Base-by-base conservation (phyloP, 92 coral and sea anemone species). In the Palythoa grandiflora region DNA sequence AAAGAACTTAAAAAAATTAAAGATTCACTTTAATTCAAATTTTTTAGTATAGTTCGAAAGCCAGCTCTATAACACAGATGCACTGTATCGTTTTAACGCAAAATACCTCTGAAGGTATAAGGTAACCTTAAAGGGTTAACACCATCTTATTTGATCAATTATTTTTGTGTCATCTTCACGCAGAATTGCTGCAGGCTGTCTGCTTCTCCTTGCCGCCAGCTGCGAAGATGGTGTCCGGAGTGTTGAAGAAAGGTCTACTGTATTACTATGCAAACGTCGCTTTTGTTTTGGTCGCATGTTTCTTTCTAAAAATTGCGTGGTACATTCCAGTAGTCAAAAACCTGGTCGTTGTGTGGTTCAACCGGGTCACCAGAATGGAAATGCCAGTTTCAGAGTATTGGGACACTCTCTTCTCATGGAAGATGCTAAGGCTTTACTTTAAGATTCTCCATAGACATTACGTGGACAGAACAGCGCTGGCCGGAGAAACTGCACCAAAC, bases 401-500 rank as follows among this genome's bases (percentile, higher is more conserved):
- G 88, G 15, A 87, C 16, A 88, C 91, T 8, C 85, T 92, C 63
- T 92, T 92, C 83, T 73, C 77, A 8, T 61, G 92, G 87, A 71
- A 84, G 44, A 84, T 92, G 89, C 70, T 85, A 51, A 36, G 63
- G 39, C 52, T 87, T 12, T 81, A 76, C 90, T 73, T 74, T 14
- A 79, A 21, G 71, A 77, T 77, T 77, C 68, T 77, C 13, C 83
- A 77, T 13, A 35, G 83, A 77, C n/a, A 74, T 36, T 86, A 92
- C 79, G 68, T 93, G 76, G 84, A 93, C 90, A 92, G 93, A 77
- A 76, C 21, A 36, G 59, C 92, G 37, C 51, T 37, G 16, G 77
- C 53, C 2, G 92, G 92, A 2, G 60, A 78, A n/a, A 87, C 68
- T 15, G 98, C 96, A 2, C 92, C 93, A 50, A 91, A 94, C 83